phyloP scores from a whole-genome alignment of 2,888 invertebrate species.

The Antheraea yamamai region DNA sequence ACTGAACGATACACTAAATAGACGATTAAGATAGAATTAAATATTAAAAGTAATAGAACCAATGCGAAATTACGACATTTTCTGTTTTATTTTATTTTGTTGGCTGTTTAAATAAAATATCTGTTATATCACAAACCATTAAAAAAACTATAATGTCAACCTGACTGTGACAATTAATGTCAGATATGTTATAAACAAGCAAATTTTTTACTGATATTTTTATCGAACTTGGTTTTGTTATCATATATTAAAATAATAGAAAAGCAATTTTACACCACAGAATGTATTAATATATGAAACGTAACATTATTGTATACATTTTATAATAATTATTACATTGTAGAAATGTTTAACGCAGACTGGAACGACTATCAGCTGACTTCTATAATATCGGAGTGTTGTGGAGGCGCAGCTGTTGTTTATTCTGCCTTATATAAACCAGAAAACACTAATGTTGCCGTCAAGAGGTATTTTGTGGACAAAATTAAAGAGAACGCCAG shows the following conservation, averaged over 20 bases:
- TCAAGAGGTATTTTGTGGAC: constrained; percentile 90
- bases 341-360: constrained; percentile 82
- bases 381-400: constrained; percentile 86
- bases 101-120: neutral
- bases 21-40: no score
- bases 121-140: neutral
- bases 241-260: neutral
- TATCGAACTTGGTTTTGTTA: neutral
- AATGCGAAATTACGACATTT: no score
- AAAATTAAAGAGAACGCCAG: constrained; percentile 83
- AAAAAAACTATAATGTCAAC: neutral
- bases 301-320: neutral
- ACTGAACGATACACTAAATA: no score
- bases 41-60: no score
- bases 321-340: constrained; percentile 14
- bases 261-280: neutral
- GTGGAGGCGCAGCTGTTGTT: constrained; percentile 86
- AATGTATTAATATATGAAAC: constrained; percentile 2
- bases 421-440: constrained; percentile 86
- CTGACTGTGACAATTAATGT: neutral
- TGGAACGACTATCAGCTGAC: constrained; percentile 85
- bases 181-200: neutral
- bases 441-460: constrained; percentile 85
- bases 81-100: no score
- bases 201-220: constrained; percentile 6